Evolutionary conservation across 2,113 vertebrate genomes (phyloP).

Genomic region (Strix aluco): DNA sequence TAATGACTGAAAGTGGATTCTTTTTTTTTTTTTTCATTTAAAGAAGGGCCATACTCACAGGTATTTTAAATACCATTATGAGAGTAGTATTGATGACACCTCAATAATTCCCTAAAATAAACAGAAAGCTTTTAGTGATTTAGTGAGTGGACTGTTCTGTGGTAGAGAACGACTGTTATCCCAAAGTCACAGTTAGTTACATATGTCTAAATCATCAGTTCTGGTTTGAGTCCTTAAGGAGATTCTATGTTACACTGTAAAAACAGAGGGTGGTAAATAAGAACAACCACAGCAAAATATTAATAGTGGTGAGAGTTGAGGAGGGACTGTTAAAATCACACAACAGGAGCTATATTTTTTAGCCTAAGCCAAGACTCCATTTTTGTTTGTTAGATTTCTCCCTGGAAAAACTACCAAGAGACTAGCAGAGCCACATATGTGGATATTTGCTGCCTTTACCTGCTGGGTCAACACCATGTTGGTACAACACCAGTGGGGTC

Average conservation of each 20-base stretch:
- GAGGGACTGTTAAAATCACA: background rate
- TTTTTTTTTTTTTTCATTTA: background rate
- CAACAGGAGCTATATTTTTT: background rate
- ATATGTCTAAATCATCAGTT: background rate
- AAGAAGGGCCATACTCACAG: background rate
- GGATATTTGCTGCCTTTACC: background rate
- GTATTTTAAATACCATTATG: background rate
- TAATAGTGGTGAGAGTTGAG: background rate
- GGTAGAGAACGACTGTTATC: background rate
- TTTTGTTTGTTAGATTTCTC: background rate
- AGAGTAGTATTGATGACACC: background rate
- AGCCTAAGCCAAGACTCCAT: background rate
- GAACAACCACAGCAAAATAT: background rate
- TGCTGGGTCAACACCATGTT: background rate
- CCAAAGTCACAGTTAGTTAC: background rate
- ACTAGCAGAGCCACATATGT: background rate
- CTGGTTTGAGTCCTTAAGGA: background rate
- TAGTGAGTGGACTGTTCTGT: background rate
- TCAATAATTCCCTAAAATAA: background rate
- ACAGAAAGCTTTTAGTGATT: background rate
- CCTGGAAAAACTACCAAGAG: background rate
- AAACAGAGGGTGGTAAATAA: background rate
- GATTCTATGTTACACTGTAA: background rate
- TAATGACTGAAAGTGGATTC: background rate
- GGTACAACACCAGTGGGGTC: no score